A percentile compares a stretch with the other conserved stretches of the same genome.
phyloP scores from a whole-genome alignment of 2,797 vertebrate species.

The Siniperca obscura region DNA sequence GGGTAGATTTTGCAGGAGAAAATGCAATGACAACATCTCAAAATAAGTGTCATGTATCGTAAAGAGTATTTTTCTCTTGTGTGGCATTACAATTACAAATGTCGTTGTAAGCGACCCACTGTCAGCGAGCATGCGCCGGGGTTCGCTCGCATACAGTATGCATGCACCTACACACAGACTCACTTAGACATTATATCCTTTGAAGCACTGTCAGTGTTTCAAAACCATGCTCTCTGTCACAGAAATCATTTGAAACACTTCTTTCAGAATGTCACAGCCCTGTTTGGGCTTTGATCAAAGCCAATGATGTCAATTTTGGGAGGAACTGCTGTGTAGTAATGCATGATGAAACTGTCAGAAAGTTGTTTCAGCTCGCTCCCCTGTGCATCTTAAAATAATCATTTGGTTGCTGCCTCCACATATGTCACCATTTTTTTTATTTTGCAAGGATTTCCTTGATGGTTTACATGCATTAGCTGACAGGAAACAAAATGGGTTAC shows the following conservation, averaged over 20 bases:
- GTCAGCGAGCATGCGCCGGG: conserved; percentile 4
- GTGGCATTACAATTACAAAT: conserved; percentile 38
- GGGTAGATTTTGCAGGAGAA: conserved; percentile 40
- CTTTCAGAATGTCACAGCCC: conserved; percentile 81
- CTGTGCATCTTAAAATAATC: conserved; percentile 85
- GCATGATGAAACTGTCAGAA: conserved; percentile 90
- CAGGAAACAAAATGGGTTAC: conserved; percentile 74
- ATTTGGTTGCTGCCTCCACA: conserved; percentile 76
- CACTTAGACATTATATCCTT: conserved; percentile 67
- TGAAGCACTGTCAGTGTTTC: conserved; percentile 78
- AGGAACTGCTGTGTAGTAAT: conserved; percentile 82
- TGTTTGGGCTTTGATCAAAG: conserved; percentile 88
- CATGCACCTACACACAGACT: conserved; percentile 47
- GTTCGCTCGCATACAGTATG: conserved; percentile 14
- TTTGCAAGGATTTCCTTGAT: conserved; percentile 63
- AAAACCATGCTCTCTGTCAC: conserved; percentile 82
- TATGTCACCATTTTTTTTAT: conserved; percentile 64
- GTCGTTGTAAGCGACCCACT: not conserved
- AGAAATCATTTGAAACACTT: conserved; percentile 84
- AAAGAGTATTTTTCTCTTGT: conserved; percentile 25
- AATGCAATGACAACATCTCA: conserved; percentile 16
- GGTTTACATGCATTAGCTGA: conserved; percentile 69
- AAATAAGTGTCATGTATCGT: conserved; percentile 18
- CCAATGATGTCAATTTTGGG: conserved; percentile 85
- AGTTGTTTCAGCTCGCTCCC: conserved; percentile 81